Conservation (phyloP, 2,797 vertebrate species). For the Rhabdomys pumilio region DNA sequence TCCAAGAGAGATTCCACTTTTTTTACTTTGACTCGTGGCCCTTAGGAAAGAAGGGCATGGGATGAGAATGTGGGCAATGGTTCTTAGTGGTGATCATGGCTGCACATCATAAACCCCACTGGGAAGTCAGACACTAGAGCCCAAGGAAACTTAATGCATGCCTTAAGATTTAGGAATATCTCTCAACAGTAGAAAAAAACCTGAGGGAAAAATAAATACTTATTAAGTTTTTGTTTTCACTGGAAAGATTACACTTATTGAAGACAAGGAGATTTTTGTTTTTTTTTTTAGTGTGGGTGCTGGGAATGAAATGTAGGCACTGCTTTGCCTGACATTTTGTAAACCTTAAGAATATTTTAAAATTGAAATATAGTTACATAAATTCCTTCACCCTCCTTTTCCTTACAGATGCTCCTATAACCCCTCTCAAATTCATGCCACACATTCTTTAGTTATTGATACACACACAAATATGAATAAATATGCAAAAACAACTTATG, state of each 20-base stretch:
- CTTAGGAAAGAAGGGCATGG: constrained; percentile 69
- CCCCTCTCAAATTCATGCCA: neutral
- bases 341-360: neutral
- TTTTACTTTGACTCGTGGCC: constrained; percentile 27
- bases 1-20: constrained; percentile 48
- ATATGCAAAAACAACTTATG: neutral
- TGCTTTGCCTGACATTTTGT: neutral
- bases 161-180: neutral
- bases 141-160: neutral
- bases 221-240: neutral
- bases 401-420: no score
- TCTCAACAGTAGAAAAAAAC: constrained; percentile 25
- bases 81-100: neutral
- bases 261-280: neutral
- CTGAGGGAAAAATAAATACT: neutral
- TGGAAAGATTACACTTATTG: neutral
- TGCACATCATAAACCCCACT: neutral
- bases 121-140: neutral
- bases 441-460: neutral
- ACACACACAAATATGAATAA: neutral
- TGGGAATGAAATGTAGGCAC: neutral
- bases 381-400: neutral
- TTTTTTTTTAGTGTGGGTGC: neutral
- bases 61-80: neutral
- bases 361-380: neutral